Base-by-base conservation (phyloP, 2,888 invertebrate species). In the Tenthredo distinguenda region DNA sequence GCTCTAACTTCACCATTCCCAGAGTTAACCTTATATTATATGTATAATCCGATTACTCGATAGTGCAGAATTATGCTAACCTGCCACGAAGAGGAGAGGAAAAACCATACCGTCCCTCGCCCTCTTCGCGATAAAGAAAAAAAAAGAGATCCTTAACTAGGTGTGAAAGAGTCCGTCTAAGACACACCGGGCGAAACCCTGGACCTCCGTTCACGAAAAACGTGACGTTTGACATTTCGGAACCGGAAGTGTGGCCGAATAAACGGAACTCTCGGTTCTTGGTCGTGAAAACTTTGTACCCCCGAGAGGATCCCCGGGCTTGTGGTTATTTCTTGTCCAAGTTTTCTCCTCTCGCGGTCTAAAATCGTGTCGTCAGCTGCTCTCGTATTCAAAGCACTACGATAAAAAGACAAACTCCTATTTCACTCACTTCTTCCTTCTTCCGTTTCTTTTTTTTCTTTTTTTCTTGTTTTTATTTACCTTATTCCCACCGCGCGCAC, bases 301-400 rank as follows among this genome's bases (percentile, higher is more conserved):
- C 72, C 21, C 21, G n/a, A 43, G 50, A 77, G 77, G 3, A 55
- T 26, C 72, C 72, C 40, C 6, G 12, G 74, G 43, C 31, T 43
- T 43, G 74, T 9, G 74, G 40, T 40, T 62, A 77, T 81, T 81
- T 81, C 62, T 81, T 62, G 81, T 65, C 37, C 62, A 65, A 81
- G 81, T 81, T 81, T 81, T 40, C 58, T 34, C 40, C 40, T 40
- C 62, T 37, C 26, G 81, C 21, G 58, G 65, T 47, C 81, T 81
- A 37, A 71, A 83, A 71, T 37, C 71, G 83, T 50, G 83, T 58
- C 83, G 83, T 83, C 83, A 83, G 83, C 83, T 83, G 68, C 50
- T 83, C 83, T 47, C 26, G 68, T 31, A 71, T 83, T 83, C 83
- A 71, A 71, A 83, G 50, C 68, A 50, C 68, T 31, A 12, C 83